phyloP scores from a whole-genome alignment of 2,888 invertebrate species.

The Campopleginae sp. region DNA sequence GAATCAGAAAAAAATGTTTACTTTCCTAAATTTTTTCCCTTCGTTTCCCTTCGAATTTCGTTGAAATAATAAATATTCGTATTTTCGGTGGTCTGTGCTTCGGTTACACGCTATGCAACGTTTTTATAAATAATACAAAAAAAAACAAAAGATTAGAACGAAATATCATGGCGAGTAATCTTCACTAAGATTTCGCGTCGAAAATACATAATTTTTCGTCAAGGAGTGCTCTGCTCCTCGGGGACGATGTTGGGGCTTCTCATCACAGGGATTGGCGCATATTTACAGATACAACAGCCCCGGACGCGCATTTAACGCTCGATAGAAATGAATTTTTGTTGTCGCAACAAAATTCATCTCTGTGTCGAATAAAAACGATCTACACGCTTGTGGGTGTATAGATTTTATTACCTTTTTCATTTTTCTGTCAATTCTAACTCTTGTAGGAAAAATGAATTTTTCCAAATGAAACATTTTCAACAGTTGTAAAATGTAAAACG shows the following conservation, averaged over 20 bases:
- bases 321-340: constrained; percentile 30
- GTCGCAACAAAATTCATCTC: background rate
- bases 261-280: constrained; percentile 34
- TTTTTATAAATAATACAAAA: constrained; percentile 58
- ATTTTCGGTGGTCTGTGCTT: constrained; percentile 48
- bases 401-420: background rate
- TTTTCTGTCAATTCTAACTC: background rate
- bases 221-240: constrained; percentile 53
- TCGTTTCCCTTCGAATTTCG: constrained; percentile 37
- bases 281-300: constrained; percentile 66
- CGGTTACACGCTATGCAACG: constrained; percentile 34
- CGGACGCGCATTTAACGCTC: constrained; percentile 67
- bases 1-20: constrained; percentile 16
- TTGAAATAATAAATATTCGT: constrained; percentile 69
- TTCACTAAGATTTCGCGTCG: constrained; percentile 72
- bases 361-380: constrained; percentile 66
- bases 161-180: constrained; percentile 35
- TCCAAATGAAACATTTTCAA: constrained; percentile 46
- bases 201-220: constrained; percentile 75
- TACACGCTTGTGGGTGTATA: constrained; percentile 66
- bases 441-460: background rate
- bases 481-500: constrained; percentile 67
- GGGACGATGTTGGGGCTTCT: constrained; percentile 70
- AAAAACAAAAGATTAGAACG: constrained; percentile 6
- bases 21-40: constrained; percentile 5